These are phyloP conservation scores for Urocitellus parryii DNA, from an alignment of 2,113 vertebrate species.

Conservation along the genomic window DNA sequence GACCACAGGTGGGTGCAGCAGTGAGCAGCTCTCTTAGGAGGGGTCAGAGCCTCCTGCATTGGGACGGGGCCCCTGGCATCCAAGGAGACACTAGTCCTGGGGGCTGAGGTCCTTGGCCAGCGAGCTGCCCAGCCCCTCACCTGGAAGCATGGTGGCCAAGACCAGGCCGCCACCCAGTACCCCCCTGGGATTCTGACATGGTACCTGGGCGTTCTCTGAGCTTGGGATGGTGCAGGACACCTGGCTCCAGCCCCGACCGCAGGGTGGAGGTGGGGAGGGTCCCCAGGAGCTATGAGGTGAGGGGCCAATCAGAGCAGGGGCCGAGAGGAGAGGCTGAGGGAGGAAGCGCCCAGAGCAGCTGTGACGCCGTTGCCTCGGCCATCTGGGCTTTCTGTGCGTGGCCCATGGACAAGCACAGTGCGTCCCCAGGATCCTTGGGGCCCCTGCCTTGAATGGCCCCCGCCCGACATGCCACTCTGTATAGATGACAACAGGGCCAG, in stretches of 20 bases:
- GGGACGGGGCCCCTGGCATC: neutral
- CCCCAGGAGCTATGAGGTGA: neutral
- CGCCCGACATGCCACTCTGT: fast-evolving
- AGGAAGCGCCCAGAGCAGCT: neutral
- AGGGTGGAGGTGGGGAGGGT: too few relatives aligned
- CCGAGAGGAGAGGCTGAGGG: neutral
- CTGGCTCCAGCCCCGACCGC: fast-evolving
- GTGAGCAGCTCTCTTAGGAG: fast-evolving
- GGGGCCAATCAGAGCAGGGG: neutral
- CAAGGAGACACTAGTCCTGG: fast-evolving
- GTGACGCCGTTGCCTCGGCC: too few relatives aligned
- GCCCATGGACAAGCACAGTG: neutral
- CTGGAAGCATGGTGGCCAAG: neutral
- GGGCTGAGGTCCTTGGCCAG: fast-evolving
- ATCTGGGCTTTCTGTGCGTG: too few relatives aligned
- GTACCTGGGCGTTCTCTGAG: fast-evolving
- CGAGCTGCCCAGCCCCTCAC: fast-evolving
- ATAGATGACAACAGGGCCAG: fast-evolving
- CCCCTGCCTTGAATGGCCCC: fast-evolving
- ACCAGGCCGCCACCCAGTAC: neutral
- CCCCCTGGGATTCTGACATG: fast-evolving
- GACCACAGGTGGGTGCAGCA: conserved; percentile 88
- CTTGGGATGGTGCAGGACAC: fast-evolving
- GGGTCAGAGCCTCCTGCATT: neutral
- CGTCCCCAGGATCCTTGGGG: neutral